These are phyloP conservation scores for Dasypus novemcinctus DNA, from an alignment of 2,113 vertebrate species.

Conservation along the genomic window DNA sequence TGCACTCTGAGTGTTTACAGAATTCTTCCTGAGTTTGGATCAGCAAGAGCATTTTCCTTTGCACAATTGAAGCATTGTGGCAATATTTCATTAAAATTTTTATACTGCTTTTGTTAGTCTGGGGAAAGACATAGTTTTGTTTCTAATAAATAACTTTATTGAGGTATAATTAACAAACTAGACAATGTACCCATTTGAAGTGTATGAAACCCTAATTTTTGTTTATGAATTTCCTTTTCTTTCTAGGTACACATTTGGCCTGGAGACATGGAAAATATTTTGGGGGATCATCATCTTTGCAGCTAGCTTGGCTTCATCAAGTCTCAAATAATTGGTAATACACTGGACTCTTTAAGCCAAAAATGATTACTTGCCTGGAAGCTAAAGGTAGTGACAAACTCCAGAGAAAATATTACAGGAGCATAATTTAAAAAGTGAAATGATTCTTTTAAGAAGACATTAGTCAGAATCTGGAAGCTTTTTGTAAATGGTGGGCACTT, in stretches of 20 bases:
- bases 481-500: not conserved
- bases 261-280: constrained; percentile 74
- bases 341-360: not conserved
- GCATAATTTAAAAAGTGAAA: not conserved
- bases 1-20: not conserved
- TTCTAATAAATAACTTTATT: not conserved
- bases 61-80: not conserved
- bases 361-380: not conserved
- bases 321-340: constrained; percentile 81
- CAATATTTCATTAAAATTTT: not conserved
- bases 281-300: constrained; percentile 56
- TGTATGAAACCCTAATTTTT: not conserved
- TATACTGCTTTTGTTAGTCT: not conserved
- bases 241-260: constrained; percentile 67
- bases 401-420: not conserved
- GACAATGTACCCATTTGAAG: not conserved
- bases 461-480: not conserved
- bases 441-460: not conserved
- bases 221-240: constrained; percentile 24
- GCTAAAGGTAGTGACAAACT: not conserved
- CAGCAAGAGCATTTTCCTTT: not conserved
- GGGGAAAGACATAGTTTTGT: not conserved
- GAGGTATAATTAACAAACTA: not conserved
- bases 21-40: not conserved
- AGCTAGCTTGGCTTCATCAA: constrained; percentile 48